These are phyloP conservation scores for Bergia puertoricense DNA, from an alignment of 92 coral and sea anemone species.

Conservation along the genomic window DNA sequence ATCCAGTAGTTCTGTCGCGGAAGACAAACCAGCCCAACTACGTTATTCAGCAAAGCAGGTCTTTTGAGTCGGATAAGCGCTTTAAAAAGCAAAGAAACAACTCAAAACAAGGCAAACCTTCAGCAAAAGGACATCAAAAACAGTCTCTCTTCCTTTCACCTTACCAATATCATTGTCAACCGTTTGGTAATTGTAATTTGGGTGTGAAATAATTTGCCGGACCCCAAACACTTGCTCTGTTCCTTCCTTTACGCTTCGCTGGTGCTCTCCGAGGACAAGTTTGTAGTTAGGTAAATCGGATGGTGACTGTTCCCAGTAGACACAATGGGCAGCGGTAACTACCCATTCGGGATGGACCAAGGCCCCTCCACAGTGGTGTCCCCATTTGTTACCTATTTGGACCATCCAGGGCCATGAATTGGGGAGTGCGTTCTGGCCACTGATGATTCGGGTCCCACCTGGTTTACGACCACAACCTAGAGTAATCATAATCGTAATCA, in stretches of 20 bases:
- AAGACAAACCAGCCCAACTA: constrained; percentile 64
- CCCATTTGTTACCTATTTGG: constrained; percentile 60
- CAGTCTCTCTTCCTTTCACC: neutral
- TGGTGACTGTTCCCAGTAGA: constrained; percentile 58
- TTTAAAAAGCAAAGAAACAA: neutral
- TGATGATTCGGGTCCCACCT: constrained; percentile 62
- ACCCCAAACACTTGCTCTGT: constrained; percentile 63
- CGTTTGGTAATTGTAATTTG: constrained; percentile 48
- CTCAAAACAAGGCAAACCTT: neutral
- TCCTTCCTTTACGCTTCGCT: constrained; percentile 60
- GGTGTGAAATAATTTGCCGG: constrained; percentile 57
- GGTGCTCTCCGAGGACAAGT: constrained; percentile 71
- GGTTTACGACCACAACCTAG: constrained; percentile 53
- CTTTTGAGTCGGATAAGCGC: constrained; percentile 71
- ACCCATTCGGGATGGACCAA: constrained; percentile 77
- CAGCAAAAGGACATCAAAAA: neutral
- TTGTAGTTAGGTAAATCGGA: constrained; percentile 44
- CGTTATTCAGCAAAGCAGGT: constrained; percentile 64
- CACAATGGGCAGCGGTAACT: constrained; percentile 83
- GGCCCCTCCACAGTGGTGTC: constrained; percentile 80
- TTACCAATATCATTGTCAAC: constrained; percentile 76
- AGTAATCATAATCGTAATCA: neutral
- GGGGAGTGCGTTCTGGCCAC: constrained; percentile 68
- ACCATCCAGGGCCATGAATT: constrained; percentile 89
- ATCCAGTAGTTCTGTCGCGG: constrained; percentile 54